Conservation (phyloP, 2,113 vertebrate genomes). For the Nothoprocta perdicaria region DNA sequence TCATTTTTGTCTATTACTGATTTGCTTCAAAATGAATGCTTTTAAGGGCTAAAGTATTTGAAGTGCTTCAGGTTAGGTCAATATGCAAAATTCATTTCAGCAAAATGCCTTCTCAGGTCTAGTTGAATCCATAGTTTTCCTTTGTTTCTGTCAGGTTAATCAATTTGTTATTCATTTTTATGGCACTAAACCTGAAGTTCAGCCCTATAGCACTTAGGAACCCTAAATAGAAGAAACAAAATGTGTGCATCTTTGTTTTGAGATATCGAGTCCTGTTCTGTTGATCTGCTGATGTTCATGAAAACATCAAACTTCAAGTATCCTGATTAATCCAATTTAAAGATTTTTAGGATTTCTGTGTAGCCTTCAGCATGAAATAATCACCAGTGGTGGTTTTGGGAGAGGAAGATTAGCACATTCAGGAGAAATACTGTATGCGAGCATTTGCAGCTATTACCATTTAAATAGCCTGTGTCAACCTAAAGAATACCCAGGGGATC, state of each 20-base stretch:
- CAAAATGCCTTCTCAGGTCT: neutral
- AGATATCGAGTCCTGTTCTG: neutral
- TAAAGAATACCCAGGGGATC: constrained; percentile 37
- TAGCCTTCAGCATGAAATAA: neutral
- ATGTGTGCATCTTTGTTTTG: neutral
- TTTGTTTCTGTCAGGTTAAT: neutral
- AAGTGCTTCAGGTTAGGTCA: neutral
- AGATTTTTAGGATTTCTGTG: neutral
- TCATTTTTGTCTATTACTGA: neutral
- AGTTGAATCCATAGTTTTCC: neutral
- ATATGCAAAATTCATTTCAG: neutral
- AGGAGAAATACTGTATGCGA: neutral
- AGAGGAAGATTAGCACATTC: neutral
- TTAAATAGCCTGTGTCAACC: constrained; percentile 60
- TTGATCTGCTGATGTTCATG: neutral
- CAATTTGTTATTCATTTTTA: neutral
- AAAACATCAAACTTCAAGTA: neutral
- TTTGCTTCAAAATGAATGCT: neutral
- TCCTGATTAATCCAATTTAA: constrained; percentile 13
- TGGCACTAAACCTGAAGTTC: neutral
- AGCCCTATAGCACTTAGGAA: neutral
- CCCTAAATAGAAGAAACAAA: neutral
- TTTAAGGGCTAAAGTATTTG: neutral
- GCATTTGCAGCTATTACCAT: constrained; percentile 59
- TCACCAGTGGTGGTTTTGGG: neutral